These are phyloP conservation scores for Sycophila sp. DNA, from an alignment of 1,140 invertebrate species.

Conservation along the genomic window DNA sequence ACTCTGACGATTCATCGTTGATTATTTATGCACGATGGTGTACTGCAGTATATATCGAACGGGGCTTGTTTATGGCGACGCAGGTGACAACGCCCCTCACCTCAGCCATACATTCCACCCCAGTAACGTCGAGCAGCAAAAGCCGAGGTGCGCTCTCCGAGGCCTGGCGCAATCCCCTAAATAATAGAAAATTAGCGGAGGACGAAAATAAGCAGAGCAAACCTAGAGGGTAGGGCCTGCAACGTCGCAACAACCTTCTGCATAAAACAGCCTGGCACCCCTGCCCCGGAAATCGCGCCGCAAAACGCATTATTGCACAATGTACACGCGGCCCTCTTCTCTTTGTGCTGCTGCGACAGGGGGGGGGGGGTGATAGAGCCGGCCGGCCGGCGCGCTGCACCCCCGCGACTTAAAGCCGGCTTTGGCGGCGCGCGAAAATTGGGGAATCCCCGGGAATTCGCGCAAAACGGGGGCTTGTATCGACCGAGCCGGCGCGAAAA, in stretches of 20 bases:
- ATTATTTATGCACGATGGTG: too few species aligned
- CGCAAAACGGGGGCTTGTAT: slow-evolving; percentile 59
- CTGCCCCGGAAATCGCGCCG: neutral
- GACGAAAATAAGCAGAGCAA: neutral
- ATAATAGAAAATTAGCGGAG: neutral
- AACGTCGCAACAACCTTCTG: too few species aligned
- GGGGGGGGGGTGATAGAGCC: too few species aligned
- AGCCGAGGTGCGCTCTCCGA: too few species aligned
- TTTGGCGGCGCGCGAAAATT: slow-evolving; percentile 56
- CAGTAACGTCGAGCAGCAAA: too few species aligned
- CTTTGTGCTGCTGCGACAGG: neutral
- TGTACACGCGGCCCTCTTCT: neutral
- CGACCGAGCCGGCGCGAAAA: slow-evolving; percentile 50
- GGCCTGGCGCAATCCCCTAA: too few species aligned
- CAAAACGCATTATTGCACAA: neutral
- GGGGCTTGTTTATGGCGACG: too few species aligned
- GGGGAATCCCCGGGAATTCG: slow-evolving; percentile 61
- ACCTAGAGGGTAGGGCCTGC: too few species aligned
- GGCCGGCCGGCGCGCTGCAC: neutral
- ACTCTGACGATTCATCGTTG: too few species aligned
- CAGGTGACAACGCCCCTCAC: neutral
- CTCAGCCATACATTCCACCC: neutral
- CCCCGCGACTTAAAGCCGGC: slow-evolving; percentile 51
- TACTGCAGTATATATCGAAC: too few species aligned
- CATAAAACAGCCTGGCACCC: too few species aligned